phyloP scores from a whole-genome alignment of 2,113 vertebrate genomes.

The Colossoma macropomum region DNA sequence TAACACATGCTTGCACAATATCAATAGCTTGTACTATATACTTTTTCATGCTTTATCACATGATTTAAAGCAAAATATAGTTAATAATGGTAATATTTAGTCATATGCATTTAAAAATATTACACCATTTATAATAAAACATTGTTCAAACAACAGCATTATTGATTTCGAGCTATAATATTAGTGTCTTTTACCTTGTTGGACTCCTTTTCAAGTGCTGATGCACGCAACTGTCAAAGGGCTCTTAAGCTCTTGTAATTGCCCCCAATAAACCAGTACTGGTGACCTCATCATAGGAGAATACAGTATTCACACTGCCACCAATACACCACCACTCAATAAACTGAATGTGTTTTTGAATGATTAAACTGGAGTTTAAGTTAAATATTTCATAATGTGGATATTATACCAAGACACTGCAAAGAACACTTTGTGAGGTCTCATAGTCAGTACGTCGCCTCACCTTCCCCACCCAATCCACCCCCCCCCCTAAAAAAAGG shows the following conservation, averaged over 20 bases:
- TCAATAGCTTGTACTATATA: not conserved
- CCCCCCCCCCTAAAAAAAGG: too few relatives aligned
- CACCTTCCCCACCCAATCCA: too few relatives aligned
- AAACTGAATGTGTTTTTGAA: not conserved
- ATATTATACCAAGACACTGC: not conserved
- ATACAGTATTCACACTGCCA: not conserved
- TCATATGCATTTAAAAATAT: not conserved
- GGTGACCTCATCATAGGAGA: slow-evolving; percentile 14
- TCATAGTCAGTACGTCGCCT: too few relatives aligned
- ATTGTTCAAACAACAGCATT: not conserved
- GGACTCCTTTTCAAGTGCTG: slow-evolving; percentile 62
- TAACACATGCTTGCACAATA: not conserved
- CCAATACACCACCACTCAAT: not conserved
- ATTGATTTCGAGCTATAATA: not conserved
- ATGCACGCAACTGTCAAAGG: not conserved
- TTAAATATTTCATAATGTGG: too few relatives aligned
- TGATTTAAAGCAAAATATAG: not conserved
- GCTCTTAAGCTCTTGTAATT: slow-evolving; percentile 66
- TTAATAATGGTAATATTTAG: not conserved
- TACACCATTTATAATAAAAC: not conserved
- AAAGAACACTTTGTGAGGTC: too few relatives aligned
- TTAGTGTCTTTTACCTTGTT: slow-evolving; percentile 66
- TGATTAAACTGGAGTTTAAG: not conserved
- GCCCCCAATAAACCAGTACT: slow-evolving; percentile 63
- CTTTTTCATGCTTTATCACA: not conserved